Evolutionary conservation across 2,113 vertebrate species (phyloP).

Genomic region (Petrocephalus zakoni): DNA sequence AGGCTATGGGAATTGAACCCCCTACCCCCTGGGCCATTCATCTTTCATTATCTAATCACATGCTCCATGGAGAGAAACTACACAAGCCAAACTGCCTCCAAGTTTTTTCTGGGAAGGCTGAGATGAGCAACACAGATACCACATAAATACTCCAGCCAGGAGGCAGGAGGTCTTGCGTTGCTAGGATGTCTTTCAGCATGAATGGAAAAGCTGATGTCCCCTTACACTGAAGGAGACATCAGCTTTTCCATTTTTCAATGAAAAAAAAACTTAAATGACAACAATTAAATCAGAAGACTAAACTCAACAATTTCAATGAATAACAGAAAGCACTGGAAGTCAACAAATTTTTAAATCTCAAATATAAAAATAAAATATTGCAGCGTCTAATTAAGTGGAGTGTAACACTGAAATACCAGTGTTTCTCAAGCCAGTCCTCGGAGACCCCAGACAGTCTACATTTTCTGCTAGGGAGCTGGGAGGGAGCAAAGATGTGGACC

Average conservation of each 20-base stretch:
- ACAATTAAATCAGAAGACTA: background rate
- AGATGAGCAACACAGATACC: background rate
- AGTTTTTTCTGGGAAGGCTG: background rate
- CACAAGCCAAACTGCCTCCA: background rate
- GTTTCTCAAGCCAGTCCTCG: no score
- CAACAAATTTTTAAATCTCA: background rate
- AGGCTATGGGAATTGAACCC: background rate
- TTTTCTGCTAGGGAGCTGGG: no score
- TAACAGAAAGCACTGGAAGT: background rate
- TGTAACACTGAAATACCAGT: no score
- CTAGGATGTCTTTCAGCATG: background rate
- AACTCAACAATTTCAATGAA: background rate
- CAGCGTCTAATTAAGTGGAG: background rate
- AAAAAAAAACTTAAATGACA: background rate
- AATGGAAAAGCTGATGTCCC: no score
- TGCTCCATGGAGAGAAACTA: background rate
- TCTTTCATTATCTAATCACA: background rate
- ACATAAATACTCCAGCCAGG: background rate
- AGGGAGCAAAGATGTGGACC: no score
- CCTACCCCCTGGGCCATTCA: background rate
- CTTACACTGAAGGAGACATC: background rate
- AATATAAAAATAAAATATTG: background rate
- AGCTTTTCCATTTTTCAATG: background rate
- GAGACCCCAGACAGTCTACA: no score
- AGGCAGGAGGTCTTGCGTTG: background rate